Evolutionary conservation across 2,113 vertebrate genomes (phyloP), one percentile per base, ranked within the genome.

Genomic region (Aldabrachelys gigantea): DNA sequence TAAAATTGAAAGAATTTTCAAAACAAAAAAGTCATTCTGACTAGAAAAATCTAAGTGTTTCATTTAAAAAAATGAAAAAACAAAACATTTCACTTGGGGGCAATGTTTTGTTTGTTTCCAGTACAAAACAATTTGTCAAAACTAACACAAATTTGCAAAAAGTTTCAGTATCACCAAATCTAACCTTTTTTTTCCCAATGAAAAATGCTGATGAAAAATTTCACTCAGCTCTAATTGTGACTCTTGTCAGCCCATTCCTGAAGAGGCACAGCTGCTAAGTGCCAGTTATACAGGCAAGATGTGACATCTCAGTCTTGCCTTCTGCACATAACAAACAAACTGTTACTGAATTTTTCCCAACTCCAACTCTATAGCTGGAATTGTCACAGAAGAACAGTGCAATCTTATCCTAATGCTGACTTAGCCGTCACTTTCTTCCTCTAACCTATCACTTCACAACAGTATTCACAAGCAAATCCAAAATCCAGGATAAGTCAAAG

Each of bases 261-360:
- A 27, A 78, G 12, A 11, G 81, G 54, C 3, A 4, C 44, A 94
- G 10, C 1, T 0, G 9, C 84, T 79, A 56, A 47, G 49, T 87
- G 82, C 21, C 41, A 92, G 84, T 79, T 47, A 50, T 44, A 83
- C 54, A 87, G 47, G 41, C 75, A 91, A 90, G 52, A 93, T 11
- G 17, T 4, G 0, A 0, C 62, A 57, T 59, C 41, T 88, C 0
- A 0, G 9, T 79, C 27, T 89, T 95, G 41, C 22, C 59, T 95
- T 17, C 13, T 38, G 41, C 19, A 38, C 69, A 69, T 25, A 85
- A 85, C 75, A 14, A 78, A 85, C 86, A 75, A 69, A 27, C 0
- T 31, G 41, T 75, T 44, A 29, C 80, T 84, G 27, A 25, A 76
- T 31, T 76, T 85, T 5, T 57, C 56, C 85, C 92, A 93, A 54